phyloP scores from a whole-genome alignment of 2,888 invertebrate species.

The Escarpia spicata region DNA sequence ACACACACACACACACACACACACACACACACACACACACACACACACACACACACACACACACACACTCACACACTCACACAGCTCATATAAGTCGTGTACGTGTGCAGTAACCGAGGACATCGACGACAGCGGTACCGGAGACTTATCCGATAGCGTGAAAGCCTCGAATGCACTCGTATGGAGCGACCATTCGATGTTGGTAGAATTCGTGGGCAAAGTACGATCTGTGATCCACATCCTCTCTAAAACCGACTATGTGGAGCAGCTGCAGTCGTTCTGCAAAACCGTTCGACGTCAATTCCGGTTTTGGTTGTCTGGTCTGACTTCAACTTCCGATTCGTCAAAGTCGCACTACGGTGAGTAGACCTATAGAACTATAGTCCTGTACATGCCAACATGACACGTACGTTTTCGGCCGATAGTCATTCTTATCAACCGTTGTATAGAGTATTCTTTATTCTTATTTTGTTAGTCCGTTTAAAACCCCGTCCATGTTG shows the following conservation, averaged over 20 bases:
- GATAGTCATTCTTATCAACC: background rate
- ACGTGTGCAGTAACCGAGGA: background rate
- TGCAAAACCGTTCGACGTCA: conserved; percentile 12
- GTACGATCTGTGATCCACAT: background rate
- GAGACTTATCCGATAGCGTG: background rate
- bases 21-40: too few species aligned
- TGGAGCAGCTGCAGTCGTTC: background rate
- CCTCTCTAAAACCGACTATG: background rate
- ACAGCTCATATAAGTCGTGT: background rate
- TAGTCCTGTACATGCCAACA: background rate
- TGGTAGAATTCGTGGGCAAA: background rate
- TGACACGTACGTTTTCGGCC: background rate
- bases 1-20: too few species aligned
- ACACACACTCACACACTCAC: background rate
- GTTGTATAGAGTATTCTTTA: too few species aligned
- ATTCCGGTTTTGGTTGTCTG: background rate
- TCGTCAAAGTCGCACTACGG: background rate
- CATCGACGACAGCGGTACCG: background rate
- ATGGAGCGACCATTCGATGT: background rate
- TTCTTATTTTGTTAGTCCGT: too few species aligned
- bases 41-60: too few species aligned
- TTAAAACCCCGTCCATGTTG: too few species aligned
- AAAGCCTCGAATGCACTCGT: background rate
- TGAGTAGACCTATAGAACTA: background rate
- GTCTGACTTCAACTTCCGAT: background rate